phyloP scores from a whole-genome alignment of 1,140 invertebrate species.

The Paramacrobiotus metropolitanus region DNA sequence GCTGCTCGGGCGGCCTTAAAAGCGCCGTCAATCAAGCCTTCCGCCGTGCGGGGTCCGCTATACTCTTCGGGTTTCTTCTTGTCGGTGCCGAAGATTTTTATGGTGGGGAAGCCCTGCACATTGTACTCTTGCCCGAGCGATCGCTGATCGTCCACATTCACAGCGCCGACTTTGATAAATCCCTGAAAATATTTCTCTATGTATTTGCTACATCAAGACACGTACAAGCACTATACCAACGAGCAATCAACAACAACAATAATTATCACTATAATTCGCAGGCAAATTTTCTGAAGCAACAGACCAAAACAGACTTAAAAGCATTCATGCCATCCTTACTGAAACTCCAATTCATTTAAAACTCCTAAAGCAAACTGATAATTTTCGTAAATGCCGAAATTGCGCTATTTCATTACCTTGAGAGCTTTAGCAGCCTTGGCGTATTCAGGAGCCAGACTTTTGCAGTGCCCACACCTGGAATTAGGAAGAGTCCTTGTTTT shows the following conservation, averaged over 20 bases:
- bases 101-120: slow-evolving; percentile 76
- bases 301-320: not conserved
- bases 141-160: slow-evolving; percentile 72
- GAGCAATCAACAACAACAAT: slow-evolving; percentile 2
- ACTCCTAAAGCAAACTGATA: too few species aligned
- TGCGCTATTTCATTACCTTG: too few species aligned
- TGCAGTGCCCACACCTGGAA: slow-evolving; percentile 30
- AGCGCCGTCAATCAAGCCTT: slow-evolving; percentile 57
- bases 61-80: slow-evolving; percentile 69
- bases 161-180: slow-evolving; percentile 70
- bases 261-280: not conserved
- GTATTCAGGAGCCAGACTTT: slow-evolving; percentile 42
- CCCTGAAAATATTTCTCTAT: slow-evolving; percentile 35
- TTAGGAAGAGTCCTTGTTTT: slow-evolving; percentile 8
- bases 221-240: not conserved
- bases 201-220: not conserved
- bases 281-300: not conserved
- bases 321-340: not conserved
- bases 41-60: slow-evolving; percentile 57
- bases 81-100: slow-evolving; percentile 73
- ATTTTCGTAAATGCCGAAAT: too few species aligned
- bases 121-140: slow-evolving; percentile 51
- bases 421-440: slow-evolving; percentile 61
- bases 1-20: slow-evolving; percentile 42
- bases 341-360: too few species aligned